A percentile compares a stretch with the other conserved stretches of the same genome.
These are phyloP conservation scores for Gopherus evgoodei DNA, from an alignment of 2,113 vertebrate genomes.

Conservation along the genomic window DNA sequence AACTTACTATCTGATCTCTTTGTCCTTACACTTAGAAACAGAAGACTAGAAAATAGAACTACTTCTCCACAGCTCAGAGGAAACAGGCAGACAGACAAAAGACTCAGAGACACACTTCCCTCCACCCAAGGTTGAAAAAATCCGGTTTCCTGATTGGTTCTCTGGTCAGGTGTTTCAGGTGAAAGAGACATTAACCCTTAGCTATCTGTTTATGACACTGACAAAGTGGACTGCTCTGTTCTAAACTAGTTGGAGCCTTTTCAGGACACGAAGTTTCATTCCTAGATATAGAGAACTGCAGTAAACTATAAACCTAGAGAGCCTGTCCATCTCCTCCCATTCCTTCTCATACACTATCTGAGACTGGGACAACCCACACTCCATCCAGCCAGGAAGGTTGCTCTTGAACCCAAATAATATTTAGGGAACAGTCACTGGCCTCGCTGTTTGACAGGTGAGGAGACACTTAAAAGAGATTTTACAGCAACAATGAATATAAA, in stretches of 20 bases:
- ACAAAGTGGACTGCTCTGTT: not conserved
- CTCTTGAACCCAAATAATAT: not conserved
- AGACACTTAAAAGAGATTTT: not conserved
- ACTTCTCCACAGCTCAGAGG: too few species aligned
- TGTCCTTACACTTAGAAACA: too few species aligned
- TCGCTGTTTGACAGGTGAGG: not conserved
- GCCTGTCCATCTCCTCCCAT: not conserved
- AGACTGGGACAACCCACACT: not conserved
- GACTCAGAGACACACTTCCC: too few species aligned
- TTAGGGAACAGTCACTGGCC: not conserved
- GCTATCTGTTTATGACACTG: too few species aligned
- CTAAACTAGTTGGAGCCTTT: not conserved
- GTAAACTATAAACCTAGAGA: not conserved
- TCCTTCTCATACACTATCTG: accelerated
- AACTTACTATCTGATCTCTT: too few species aligned
- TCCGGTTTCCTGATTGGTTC: too few species aligned
- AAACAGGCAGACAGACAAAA: too few species aligned
- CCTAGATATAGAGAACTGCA: not conserved
- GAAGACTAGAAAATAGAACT: too few species aligned
- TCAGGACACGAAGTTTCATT: not conserved
- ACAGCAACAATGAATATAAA: not conserved
- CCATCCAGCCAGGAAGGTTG: not conserved
- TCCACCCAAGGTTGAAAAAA: too few species aligned
- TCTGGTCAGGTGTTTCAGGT: too few species aligned
- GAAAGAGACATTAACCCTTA: too few species aligned